Evolutionary conservation across 1,140 invertebrate species (phyloP), one percentile per base, ranked within the genome.

Genomic region (Oscheius sp.): DNA sequence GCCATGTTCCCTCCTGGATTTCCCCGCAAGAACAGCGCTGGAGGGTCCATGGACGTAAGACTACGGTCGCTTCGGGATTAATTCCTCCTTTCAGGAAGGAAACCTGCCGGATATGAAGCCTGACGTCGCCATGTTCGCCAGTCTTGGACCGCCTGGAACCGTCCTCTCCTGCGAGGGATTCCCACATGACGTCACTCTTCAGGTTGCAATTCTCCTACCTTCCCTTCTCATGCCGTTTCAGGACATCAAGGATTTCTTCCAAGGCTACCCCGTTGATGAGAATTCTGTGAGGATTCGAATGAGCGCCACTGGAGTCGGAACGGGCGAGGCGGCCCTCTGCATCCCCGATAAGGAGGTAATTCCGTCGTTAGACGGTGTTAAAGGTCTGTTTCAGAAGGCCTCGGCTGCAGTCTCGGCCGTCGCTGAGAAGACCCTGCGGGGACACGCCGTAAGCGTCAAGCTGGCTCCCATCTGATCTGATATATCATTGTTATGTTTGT

Each of bases 231-330:
- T 7, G 7, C 15, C 20, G 4, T 35, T 63, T 34, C 18, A 63
- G 61, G 61, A 63, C 10, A 18, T 63, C 7, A 23, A 35, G 15
- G 59, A 31, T 0, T 71, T 71, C 26, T 71, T 71, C 69, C 1
- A 10, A 18, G 42, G 23, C 3, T 71, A 49, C 29, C 23, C 58
- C 4, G 29, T 38, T 2, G 61, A 71, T 35, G 52, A 29, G 3
- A 64, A 71, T 35, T 63, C 69, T 4, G 52, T 71, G 46, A 35
- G 69, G 3, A 64, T 71, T 4, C 36, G 52, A 28, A n/a, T 45
- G 35, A 36, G 35, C 2, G 55, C 59, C 15, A 49, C 42, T 35
- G 59, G 59, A 7, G 36, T 61, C 4, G 32, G 32, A 34, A 71
- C 69, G 32, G 69, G 69, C 1, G 69, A 63, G 20, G 49, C 49